A percentile compares a stretch with the other conserved stretches of the same genome.
phyloP scores from a whole-genome alignment of 2,888 invertebrate genomes.

The Autographa pulchrina region DNA sequence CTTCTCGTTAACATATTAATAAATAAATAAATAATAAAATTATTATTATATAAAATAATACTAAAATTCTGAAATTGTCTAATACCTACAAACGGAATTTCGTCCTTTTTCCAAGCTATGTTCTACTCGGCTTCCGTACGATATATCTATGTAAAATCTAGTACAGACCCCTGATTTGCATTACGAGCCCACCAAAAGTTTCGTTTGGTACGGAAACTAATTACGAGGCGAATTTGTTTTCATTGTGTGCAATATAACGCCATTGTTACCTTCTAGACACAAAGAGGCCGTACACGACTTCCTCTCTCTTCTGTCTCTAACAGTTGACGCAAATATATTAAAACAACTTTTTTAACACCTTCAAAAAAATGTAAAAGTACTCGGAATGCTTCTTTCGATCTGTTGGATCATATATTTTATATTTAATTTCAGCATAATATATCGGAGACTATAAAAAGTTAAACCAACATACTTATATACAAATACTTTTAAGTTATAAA shows the following conservation, averaged over 20 bases:
- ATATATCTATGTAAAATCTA: not conserved
- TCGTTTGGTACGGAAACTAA: constrained; percentile 10
- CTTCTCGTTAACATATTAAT: too few relatives aligned
- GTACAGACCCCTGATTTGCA: not conserved
- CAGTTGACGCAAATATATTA: constrained; percentile 57
- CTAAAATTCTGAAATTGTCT: too few relatives aligned
- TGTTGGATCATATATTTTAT: too few relatives aligned
- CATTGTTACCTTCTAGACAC: constrained; percentile 41
- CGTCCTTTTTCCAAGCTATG: too few relatives aligned
- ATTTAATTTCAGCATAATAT: too few relatives aligned
- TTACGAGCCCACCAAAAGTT: not conserved
- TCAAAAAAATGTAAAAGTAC: not conserved
- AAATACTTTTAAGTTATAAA: too few relatives aligned
- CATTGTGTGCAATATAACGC: constrained; percentile 46
- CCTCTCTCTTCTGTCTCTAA: constrained; percentile 17
- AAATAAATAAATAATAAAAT: too few relatives aligned
- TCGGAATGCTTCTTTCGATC: too few relatives aligned
- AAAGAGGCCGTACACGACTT: constrained; percentile 31
- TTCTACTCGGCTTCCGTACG: not conserved
- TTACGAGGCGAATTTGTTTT: constrained; percentile 28
- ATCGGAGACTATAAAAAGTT: too few relatives aligned
- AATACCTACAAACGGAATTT: not conserved
- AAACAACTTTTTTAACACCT: constrained; percentile 34
- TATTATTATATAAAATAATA: too few relatives aligned
- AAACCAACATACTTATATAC: too few relatives aligned